Base-by-base conservation (phyloP, 2,888 invertebrate genomes). In the Hecatera dysodea region DNA sequence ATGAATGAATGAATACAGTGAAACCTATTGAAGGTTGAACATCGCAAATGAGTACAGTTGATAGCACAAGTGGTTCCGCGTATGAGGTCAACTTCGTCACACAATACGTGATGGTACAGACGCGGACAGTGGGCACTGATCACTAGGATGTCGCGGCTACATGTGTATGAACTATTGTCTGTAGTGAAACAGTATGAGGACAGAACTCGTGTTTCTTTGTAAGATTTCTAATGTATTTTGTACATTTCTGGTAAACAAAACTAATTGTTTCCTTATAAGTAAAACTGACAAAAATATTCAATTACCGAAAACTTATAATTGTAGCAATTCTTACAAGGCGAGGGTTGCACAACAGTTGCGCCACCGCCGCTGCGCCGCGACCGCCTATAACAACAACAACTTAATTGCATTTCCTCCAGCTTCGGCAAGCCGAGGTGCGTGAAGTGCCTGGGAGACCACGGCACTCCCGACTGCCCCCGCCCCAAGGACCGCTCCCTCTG, bases 341-440 rank as follows among this genome's bases (percentile, higher is more conserved):
- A 12, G 3, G 6, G 12, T 48, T 72, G 48, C 39, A 15, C 69
- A 24, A 39, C 22, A 22, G 72, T 29, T 24, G 39, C 57, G 24
- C 22, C 27, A 11, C 33, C 2, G 12, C 69, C n/a, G n/a, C n/a
- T n/a, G 8, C n/a, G 24, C 24, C 12, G 24, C 48, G 1, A n/a
- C n/a, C 36, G 44, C 24, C 27, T 22, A 36, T 52, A 44, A 70
- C 33, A 73, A 73, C 64, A 53, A 73, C 59, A 19, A 46, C 15
- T 42, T 76, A 48, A 76, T 75, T 76, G 22, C 42, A 55, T 55
- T 69, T 24, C 57, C 46, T 29, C 24, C 9, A 33, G n/a, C n/a
- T n/a, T n/a, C n/a, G n/a, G n/a, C n/a, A n/a, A n/a, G n/a, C n/a
- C n/a, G n/a, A n/a, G n/a, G n/a, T n/a, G n/a, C n/a, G n/a, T n/a